Base-by-base conservation (phyloP, 2,888 invertebrate species). In the Sphinx pinastri region DNA sequence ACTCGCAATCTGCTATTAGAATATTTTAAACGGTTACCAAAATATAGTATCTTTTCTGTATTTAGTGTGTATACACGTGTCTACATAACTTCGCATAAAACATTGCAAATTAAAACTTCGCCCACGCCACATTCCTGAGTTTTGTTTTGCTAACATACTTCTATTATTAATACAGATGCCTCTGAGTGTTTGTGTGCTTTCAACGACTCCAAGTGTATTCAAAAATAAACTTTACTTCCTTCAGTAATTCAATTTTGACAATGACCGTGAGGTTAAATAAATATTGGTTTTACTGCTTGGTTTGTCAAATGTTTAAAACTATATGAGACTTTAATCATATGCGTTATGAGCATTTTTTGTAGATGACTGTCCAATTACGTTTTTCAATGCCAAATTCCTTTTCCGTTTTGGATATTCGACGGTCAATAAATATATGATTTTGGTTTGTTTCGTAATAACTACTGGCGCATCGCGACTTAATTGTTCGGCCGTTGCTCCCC, bases 101-200 rank as follows among this genome's bases (percentile, higher is more conserved):
- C 63, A 19, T 19, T 12, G 49, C 63, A 63, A 25, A 63, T 63
- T 63, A 63, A 47, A 63, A 49, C 49, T 19, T 49, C 63, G 49
- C 63, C 63, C 63, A 63, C 60, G 12, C 63, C 58, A 73, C 71
- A 67, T 75, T 75, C 77, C 74, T 75, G 75, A 72, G 72, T 72
- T 75, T 79, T 80, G 80, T 79, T 77, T 78, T 68, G 71, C 73
- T 74, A 71, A 76, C 60, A 75, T 73, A 75, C 73, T 73, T 76
- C 68, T 72, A 67, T 45, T 71, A 72, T 13, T 49, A 47, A 47
- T 63, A 47, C 47, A 47, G 25, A 7, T 47, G 16, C 16, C 0
- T 63, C 47, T 16, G 19, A 63, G 47, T 63, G 63, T 63, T 63
- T 49, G 63, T 47, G 47, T 7, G 12, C 16, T 13, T 19, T 16